These are phyloP conservation scores for Pangasius sanitwongsei DNA, from an alignment of 2,797 vertebrate genomes.

Conservation along the genomic window DNA sequence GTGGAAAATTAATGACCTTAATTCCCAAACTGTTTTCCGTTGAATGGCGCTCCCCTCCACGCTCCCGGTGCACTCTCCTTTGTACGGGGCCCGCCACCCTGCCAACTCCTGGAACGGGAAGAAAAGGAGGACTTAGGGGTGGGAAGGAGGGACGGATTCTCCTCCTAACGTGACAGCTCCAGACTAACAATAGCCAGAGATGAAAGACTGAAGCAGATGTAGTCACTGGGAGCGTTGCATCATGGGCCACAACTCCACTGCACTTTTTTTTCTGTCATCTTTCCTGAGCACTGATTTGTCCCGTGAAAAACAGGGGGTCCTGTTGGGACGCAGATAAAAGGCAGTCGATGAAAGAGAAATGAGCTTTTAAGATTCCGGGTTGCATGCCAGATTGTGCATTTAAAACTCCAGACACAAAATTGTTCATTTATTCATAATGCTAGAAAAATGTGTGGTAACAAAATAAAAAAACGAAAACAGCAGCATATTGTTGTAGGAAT, in stretches of 20 bases:
- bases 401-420: background rate
- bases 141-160: slow-evolving; percentile 88
- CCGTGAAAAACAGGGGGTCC: slow-evolving; percentile 71
- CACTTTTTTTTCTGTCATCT: slow-evolving; percentile 77
- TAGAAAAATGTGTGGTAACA: background rate
- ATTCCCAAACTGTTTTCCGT: slow-evolving; percentile 99
- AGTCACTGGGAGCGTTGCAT: slow-evolving; percentile 95
- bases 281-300: slow-evolving; percentile 77
- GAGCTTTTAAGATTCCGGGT: slow-evolving; percentile 67
- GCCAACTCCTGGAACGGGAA: slow-evolving; percentile 90
- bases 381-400: slow-evolving; percentile 67
- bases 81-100: slow-evolving; percentile 91
- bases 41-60: slow-evolving; percentile 91
- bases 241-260: slow-evolving; percentile 87
- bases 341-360: slow-evolving; percentile 69
- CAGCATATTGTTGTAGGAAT: background rate
- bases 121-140: slow-evolving; percentile 86
- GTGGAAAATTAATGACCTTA: slow-evolving; percentile 99
- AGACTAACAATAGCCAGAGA: slow-evolving; percentile 94
- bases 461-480: background rate
- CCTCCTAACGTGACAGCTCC: slow-evolving; percentile 97
- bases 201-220: slow-evolving; percentile 98
- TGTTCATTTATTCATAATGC: slow-evolving; percentile 5
- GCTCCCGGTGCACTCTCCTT: slow-evolving; percentile 88
- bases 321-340: slow-evolving; percentile 73